Conservation (phyloP, 2,797 vertebrate species). For the Cyclura pinguis region DNA sequence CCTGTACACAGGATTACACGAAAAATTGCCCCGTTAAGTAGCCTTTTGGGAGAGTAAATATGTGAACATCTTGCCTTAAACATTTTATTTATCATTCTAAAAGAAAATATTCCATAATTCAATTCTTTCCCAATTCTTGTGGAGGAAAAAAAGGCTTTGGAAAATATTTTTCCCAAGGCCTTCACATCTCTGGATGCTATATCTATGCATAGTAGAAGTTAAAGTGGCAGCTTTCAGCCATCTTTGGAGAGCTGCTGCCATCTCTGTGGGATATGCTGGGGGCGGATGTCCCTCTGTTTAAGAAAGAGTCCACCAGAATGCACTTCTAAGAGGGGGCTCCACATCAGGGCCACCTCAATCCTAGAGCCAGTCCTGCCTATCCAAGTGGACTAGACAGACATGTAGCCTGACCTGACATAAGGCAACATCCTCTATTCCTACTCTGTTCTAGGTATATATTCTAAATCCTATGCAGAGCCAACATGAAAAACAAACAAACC, state of each 20-base stretch:
- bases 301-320: neutral
- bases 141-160: too few relatives aligned
- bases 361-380: neutral
- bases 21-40: too few relatives aligned
- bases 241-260: neutral
- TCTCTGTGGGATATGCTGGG: neutral
- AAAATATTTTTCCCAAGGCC: too few relatives aligned
- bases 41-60: too few relatives aligned
- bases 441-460: neutral
- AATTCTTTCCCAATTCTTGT: too few relatives aligned
- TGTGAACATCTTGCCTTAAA: too few relatives aligned
- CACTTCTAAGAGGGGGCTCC: neutral
- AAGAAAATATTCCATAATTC: too few relatives aligned
- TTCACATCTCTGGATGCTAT: too few relatives aligned
- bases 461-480: neutral
- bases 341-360: neutral
- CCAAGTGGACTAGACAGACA: neutral
- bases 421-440: neutral
- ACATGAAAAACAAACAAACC: neutral
- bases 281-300: neutral
- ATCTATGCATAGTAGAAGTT: neutral
- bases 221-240: neutral
- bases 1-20: too few relatives aligned
- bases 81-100: too few relatives aligned
- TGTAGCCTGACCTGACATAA: neutral